Conservation (phyloP, 2,113 vertebrate genomes). For the Vulpes ferrilata region DNA sequence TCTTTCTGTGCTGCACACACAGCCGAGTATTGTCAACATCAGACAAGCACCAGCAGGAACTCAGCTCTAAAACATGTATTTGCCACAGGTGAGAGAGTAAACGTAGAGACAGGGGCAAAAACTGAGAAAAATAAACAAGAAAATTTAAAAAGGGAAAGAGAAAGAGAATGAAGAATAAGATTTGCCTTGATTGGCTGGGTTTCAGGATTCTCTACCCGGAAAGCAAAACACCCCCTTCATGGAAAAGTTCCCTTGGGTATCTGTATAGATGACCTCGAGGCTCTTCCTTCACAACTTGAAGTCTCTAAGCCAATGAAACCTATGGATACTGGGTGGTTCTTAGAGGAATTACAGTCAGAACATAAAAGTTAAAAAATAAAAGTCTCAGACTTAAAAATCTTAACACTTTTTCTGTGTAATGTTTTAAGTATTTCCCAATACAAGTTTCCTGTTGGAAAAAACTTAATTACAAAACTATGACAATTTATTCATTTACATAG, state of each 20-base stretch:
- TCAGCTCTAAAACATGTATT: constrained; percentile 74
- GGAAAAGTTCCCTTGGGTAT: background rate
- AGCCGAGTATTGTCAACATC: constrained; percentile 73
- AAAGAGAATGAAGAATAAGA: constrained; percentile 28
- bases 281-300: background rate
- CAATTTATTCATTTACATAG: background rate
- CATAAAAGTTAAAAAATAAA: constrained; percentile 13
- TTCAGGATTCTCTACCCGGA: background rate
- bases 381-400: background rate
- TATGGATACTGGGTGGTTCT: background rate
- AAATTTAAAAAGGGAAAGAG: constrained; percentile 42
- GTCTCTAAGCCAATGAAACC: background rate
- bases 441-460: background rate
- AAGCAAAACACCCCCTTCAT: background rate
- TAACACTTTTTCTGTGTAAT: background rate
- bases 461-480: background rate
- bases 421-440: background rate
- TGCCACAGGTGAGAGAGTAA: constrained; percentile 79
- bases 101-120: constrained; percentile 66
- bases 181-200: background rate
- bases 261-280: background rate
- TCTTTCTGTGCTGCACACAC: constrained; percentile 45
- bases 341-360: background rate
- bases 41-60: constrained; percentile 61
- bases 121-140: constrained; percentile 52